phyloP scores from a whole-genome alignment of 2,888 invertebrate genomes.

The Brachyptera risi region DNA sequence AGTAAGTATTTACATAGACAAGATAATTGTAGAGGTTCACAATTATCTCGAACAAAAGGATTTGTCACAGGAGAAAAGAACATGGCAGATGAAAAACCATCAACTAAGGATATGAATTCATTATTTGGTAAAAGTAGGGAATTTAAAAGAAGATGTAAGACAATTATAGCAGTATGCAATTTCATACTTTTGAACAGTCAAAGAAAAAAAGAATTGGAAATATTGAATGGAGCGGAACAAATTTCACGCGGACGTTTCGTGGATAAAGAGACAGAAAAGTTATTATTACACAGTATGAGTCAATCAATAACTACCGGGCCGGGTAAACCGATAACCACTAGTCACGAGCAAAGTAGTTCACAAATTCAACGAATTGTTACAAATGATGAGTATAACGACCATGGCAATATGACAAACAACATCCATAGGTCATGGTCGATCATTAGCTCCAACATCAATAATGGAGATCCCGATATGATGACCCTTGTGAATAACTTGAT shows the following conservation, averaged over 20 bases:
- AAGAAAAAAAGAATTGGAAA: slow-evolving; percentile 22
- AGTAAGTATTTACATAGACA: background rate
- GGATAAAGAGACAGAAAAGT: too few relatives aligned
- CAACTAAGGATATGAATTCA: background rate
- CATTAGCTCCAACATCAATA: too few relatives aligned
- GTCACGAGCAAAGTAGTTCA: too few relatives aligned
- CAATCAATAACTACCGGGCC: too few relatives aligned
- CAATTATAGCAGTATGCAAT: slow-evolving; percentile 22
- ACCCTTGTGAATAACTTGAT: too few relatives aligned
- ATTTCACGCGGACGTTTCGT: slow-evolving; percentile 28
- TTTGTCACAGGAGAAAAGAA: background rate
- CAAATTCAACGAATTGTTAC: too few relatives aligned
- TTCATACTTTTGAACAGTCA: slow-evolving; percentile 24
- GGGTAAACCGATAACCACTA: too few relatives aligned
- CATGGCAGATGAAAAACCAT: background rate
- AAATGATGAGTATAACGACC: too few relatives aligned
- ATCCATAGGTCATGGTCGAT: too few relatives aligned
- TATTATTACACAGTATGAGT: too few relatives aligned
- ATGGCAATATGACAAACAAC: too few relatives aligned
- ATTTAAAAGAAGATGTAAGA: background rate
- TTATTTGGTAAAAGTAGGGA: background rate
- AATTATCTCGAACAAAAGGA: background rate
- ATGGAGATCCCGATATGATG: too few relatives aligned
- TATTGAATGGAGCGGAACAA: slow-evolving; percentile 24
- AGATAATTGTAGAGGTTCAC: background rate